These are phyloP conservation scores for Schlechtendalia chinensis DNA, from an alignment of 1,140 invertebrate genomes.

Conservation along the genomic window DNA sequence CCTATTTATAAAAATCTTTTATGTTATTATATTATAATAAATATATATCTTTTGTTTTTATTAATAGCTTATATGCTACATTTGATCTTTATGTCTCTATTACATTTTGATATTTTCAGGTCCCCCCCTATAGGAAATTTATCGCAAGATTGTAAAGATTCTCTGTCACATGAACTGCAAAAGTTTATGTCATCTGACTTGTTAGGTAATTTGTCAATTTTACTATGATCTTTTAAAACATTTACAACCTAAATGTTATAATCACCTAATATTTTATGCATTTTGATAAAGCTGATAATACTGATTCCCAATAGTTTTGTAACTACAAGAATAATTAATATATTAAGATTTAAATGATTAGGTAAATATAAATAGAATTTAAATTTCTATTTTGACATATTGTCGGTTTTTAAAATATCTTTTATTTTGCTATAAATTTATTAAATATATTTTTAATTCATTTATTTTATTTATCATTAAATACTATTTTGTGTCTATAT, in stretches of 20 bases:
- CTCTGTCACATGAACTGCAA: conserved; percentile 14
- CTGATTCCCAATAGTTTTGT: no score
- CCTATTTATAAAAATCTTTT: not conserved
- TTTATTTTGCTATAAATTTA: no score
- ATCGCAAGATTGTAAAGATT: conserved; percentile 23
- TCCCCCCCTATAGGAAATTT: not conserved
- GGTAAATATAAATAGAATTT: no score
- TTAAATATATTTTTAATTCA: no score
- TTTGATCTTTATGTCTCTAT: no score
- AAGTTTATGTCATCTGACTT: conserved; percentile 29
- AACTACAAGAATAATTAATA: no score
- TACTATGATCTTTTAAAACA: not conserved
- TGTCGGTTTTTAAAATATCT: no score
- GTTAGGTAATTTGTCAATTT: conserved; percentile 1
- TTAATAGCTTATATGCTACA: not conserved
- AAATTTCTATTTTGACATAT: no score
- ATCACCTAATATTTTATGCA: not conserved
- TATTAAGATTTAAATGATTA: no score
- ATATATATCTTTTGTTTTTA: not conserved
- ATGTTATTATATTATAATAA: not conserved
- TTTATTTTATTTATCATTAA: no score
- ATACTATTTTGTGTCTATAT: no score
- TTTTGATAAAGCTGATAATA: no score
- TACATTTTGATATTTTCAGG: conserved; percentile 1
- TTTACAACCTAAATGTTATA: not conserved